Conservation (phyloP, 2,797 vertebrate species). For the Sebastes melanostomus region DNA sequence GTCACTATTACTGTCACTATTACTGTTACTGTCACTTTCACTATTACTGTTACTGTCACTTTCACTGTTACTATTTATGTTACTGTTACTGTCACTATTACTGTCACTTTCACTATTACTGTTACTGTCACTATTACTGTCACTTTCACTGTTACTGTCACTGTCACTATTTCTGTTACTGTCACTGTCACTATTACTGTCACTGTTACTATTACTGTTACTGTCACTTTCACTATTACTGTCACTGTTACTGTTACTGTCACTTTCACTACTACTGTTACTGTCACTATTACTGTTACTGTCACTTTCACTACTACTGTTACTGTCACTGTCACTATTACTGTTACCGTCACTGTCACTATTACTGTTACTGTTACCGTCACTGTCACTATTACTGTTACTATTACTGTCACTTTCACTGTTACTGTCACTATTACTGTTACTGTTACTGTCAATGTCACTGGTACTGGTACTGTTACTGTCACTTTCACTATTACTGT, state of each 20-base stretch:
- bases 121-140: rapidly evolving
- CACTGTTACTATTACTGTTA: rapidly evolving
- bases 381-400: rapidly evolving
- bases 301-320: too few relatives aligned
- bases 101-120: too few relatives aligned
- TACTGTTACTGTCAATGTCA: too few relatives aligned
- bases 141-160: rapidly evolving
- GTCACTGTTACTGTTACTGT: rapidly evolving
- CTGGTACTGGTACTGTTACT: too few relatives aligned
- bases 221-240: rapidly evolving
- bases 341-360: too few relatives aligned
- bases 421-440: rapidly evolving
- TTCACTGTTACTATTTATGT: rapidly evolving
- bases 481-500: too few relatives aligned
- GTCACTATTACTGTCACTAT: rapidly evolving
- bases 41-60: too few relatives aligned
- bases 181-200: rapidly evolving
- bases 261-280: rapidly evolving
- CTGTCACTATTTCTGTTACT: rapidly evolving
- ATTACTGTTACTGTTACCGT: rapidly evolving
- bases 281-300: rapidly evolving
- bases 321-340: rapidly evolving
- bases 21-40: rapidly evolving
- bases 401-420: too few relatives aligned
- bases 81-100: rapidly evolving